These are phyloP conservation scores for Lasioglossum figueresi DNA, from an alignment of 2,888 invertebrate genomes.

Conservation along the genomic window DNA sequence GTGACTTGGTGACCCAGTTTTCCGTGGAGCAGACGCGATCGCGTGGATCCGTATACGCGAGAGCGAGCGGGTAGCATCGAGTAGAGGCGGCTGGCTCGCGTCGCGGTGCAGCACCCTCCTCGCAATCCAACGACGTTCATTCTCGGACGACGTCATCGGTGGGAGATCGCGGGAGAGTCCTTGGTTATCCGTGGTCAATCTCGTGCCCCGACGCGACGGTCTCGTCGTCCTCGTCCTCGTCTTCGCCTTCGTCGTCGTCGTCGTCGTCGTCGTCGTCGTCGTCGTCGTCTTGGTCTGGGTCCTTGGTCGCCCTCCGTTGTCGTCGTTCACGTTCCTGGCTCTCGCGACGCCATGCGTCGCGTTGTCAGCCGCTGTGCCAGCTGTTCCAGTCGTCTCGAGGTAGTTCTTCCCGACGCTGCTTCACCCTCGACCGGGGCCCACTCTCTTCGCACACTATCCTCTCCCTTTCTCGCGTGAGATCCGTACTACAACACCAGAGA, in stretches of 20 bases:
- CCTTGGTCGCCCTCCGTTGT: neutral
- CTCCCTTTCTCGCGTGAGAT: neutral
- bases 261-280: neutral
- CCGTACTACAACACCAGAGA: neutral
- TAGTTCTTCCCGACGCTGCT: conserved; percentile 53
- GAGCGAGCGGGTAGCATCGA: conserved; percentile 28
- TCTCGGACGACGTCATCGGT: conserved; percentile 27
- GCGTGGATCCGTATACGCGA: conserved; percentile 42
- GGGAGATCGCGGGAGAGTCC: conserved; percentile 18
- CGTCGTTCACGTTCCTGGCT: conserved; percentile 21
- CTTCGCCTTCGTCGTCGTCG: neutral
- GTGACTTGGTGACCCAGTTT: conserved; percentile 67
- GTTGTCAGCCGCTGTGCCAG: conserved; percentile 73
- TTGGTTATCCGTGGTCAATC: conserved; percentile 21
- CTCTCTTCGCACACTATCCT: no score
- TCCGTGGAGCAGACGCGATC: conserved; percentile 20
- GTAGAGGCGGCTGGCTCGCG: conserved; percentile 38
- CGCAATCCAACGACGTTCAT: conserved; percentile 18
- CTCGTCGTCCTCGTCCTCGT: neutral
- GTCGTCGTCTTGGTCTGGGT: neutral
- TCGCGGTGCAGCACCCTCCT: conserved; percentile 26
- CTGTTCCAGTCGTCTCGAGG: conserved; percentile 75
- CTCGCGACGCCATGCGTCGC: conserved; percentile 69
- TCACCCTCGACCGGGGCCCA: conserved; percentile 22
- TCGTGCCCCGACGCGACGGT: neutral